These are phyloP conservation scores for Balanococcus diminutus DNA, from an alignment of 2,888 invertebrate species.

Conservation along the genomic window DNA sequence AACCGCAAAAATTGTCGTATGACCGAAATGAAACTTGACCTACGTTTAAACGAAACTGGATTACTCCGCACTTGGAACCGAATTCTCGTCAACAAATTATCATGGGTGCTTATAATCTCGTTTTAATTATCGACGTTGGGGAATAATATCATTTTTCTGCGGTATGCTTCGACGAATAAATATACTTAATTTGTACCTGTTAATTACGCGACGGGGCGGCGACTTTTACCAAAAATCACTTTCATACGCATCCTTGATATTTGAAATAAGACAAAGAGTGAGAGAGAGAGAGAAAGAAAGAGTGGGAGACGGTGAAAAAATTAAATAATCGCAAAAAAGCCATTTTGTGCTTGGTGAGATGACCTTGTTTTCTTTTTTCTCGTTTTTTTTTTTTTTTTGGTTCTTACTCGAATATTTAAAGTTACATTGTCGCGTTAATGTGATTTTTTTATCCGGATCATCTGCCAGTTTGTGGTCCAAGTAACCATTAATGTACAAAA, in stretches of 20 bases:
- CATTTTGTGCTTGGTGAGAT: neutral
- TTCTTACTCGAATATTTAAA: neutral
- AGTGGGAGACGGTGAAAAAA: neutral
- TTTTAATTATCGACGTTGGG: neutral
- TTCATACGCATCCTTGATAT: constrained; percentile 34
- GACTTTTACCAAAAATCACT: constrained; percentile 31
- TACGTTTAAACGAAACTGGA: neutral
- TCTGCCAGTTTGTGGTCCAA: too few relatives aligned
- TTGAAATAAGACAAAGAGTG: constrained; percentile 26
- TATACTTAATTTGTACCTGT: neutral
- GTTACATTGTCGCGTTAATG: neutral
- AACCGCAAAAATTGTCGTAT: neutral
- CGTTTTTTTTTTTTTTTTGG: neutral
- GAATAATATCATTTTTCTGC: neutral
- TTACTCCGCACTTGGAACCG: neutral
- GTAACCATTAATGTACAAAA: neutral
- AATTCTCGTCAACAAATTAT: neutral
- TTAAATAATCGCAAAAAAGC: neutral
- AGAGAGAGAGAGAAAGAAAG: neutral
- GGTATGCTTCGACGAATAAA: neutral
- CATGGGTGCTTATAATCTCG: neutral
- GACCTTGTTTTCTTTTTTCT: constrained; percentile 36
- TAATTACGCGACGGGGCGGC: neutral
- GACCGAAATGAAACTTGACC: neutral
- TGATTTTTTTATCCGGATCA: neutral